Percentiles rank a stretch among this genome's conserved stretches.
These are phyloP conservation scores for Esox niger DNA, from an alignment of 2,113 vertebrate species.

Conservation along the genomic window DNA sequence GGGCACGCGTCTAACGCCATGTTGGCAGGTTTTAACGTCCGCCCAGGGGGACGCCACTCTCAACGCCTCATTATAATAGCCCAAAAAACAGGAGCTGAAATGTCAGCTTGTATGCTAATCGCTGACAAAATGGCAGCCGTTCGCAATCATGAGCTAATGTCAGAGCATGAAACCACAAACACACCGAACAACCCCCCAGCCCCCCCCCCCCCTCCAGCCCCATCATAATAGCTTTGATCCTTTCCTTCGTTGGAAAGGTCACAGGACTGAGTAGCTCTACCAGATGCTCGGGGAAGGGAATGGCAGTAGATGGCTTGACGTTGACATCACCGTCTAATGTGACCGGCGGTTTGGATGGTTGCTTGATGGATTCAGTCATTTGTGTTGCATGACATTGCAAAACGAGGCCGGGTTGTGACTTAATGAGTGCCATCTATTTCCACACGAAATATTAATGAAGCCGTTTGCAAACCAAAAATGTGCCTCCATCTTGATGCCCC, in stretches of 20 bases:
- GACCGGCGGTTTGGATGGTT: neutral
- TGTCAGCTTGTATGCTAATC: conserved; percentile 41
- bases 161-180: conserved; percentile 45
- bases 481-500: neutral
- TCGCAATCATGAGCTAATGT: conserved; percentile 40
- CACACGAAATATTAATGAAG: conserved; percentile 51
- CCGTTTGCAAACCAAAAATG: conserved; percentile 41
- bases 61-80: conserved; percentile 17
- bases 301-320: neutral
- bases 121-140: conserved; percentile 45
- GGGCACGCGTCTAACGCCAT: neutral
- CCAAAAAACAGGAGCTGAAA: conserved; percentile 26
- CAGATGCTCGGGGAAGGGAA: conserved; percentile 1
- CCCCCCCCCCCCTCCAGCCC: conserved; percentile 24
- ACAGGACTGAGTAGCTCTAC: conserved; percentile 31
- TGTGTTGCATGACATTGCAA: conserved; percentile 45
- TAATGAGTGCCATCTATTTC: conserved; percentile 45
- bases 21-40: neutral
- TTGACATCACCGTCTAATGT: conserved; percentile 16
- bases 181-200: conserved; percentile 42
- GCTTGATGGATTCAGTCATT: conserved; percentile 51
- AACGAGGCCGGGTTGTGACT: conserved; percentile 45
- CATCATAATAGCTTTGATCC: conserved; percentile 43
- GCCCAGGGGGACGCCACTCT: conserved; percentile 15
- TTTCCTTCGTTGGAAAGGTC: conserved; percentile 46